These are phyloP conservation scores for Pocota personata DNA, from an alignment of 2,888 invertebrate species.

Conservation along the genomic window DNA sequence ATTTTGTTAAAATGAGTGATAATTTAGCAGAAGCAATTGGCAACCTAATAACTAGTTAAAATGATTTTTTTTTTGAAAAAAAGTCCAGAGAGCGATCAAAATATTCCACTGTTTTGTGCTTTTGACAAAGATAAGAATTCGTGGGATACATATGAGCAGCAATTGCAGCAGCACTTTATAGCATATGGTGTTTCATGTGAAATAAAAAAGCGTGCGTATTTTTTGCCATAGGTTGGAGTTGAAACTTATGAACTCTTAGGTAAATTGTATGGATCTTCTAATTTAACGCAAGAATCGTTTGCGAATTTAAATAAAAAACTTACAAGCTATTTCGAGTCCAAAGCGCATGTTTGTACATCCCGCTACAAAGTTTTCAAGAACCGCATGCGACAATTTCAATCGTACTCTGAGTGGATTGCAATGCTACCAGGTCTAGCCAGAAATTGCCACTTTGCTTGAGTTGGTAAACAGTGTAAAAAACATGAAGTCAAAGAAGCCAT, in stretches of 20 bases:
- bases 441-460: conserved; percentile 33
- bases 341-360: too few species aligned
- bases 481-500: conserved; percentile 22
- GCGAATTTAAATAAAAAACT: not conserved
- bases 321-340: too few species aligned
- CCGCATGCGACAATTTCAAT: too few species aligned
- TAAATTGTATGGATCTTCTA: conserved; percentile 21
- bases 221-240: not conserved
- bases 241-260: conserved; percentile 29
- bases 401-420: conserved; percentile 30
- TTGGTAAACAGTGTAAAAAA: conserved; percentile 13
- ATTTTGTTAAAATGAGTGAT: too few species aligned
- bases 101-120: too few species aligned
- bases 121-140: not conserved
- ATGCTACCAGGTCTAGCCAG: conserved; percentile 29
- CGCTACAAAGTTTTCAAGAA: too few species aligned
- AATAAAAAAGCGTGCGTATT: conserved; percentile 25
- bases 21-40: too few species aligned
- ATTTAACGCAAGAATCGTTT: not conserved
- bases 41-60: too few species aligned
- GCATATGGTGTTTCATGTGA: conserved; percentile 19
- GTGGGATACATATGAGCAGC: conserved; percentile 30
- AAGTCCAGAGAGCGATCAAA: too few species aligned
- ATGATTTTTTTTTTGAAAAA: too few species aligned
- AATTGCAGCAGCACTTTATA: conserved; percentile 29